Base-by-base conservation (phyloP, 2,888 invertebrate genomes). In the Hecatera dysodea region DNA sequence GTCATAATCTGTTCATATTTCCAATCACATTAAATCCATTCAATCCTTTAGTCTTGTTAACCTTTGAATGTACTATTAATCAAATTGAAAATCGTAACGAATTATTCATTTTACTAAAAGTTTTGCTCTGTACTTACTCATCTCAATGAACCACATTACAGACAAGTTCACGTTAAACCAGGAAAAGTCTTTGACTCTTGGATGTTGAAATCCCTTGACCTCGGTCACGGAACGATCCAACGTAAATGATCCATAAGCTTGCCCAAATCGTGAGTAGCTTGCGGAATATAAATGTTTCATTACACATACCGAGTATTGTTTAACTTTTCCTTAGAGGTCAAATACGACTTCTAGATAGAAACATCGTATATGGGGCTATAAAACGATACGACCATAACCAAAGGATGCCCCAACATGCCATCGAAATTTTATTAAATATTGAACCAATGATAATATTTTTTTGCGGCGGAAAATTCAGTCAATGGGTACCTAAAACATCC, bases 211-310 rank as follows among this genome's bases (percentile, higher is more conserved):
- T 29, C 42, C 12, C n/a, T 15, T 17, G 55, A 60, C 12, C 33
- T 68, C 17, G 15, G 3, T 22, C n/a, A n/a, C 4, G 15, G 22
- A 17, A 59, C 52, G 22, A 33, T 59, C 46, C 19, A 42, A 33
- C 11, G 44, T 44, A 76, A 76, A 61, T 61, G n/a, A 69, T 29
- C 36, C 39, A 22, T 39, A 56, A 69, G 55, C 36, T 62, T 56
- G 8, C 19, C 29, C 46, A 57, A 71, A 71, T 22, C 11, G 44
- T 52, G 39, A 8, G 9, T 22, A 1, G 19, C 29, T 24, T 0
- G 0, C 39, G n/a, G 70, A 76, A 74, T 75, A 63, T 39, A 63
- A 77, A 77, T 70, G 24, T 29, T 11, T 15, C 39, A 56, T 76
- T 61, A 56, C 4, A 44, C 15, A 27, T 22, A 42, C 19, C 68